These are phyloP conservation scores for Penaeus chinensis DNA, from an alignment of 1,140 invertebrate genomes.

Conservation along the genomic window DNA sequence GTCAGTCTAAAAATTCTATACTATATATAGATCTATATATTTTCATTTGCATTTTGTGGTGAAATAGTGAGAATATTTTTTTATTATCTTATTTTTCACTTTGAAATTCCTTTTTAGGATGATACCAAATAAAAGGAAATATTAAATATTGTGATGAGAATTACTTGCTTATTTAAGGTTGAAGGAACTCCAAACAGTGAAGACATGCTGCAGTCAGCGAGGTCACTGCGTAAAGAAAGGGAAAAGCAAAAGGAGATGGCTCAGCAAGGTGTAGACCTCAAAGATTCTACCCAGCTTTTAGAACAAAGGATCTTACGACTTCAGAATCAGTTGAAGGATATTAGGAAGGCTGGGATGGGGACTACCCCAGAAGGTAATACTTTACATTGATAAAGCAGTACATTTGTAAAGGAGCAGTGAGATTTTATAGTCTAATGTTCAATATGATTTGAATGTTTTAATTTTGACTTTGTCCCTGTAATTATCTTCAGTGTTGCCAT, in stretches of 20 bases:
- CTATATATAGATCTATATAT: neutral
- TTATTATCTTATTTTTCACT: too few relatives aligned
- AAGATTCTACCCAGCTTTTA: conserved; percentile 70
- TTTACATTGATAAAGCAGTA: neutral
- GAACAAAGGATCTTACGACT: conserved; percentile 73
- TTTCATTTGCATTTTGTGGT: neutral
- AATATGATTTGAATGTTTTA: too few relatives aligned
- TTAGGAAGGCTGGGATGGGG: conserved; percentile 71
- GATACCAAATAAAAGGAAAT: too few relatives aligned
- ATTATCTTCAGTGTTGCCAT: too few relatives aligned
- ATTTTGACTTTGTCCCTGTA: too few relatives aligned
- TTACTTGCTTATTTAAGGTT: conserved; percentile 5
- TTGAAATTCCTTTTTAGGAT: too few relatives aligned
- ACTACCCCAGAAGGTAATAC: conserved; percentile 72
- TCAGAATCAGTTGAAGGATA: conserved; percentile 73
- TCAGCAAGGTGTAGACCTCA: conserved; percentile 75
- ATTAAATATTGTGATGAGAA: too few relatives aligned
- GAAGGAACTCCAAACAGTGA: conserved; percentile 64
- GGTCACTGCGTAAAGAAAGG: conserved; percentile 77
- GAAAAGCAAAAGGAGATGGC: conserved; percentile 76
- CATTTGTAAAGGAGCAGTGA: neutral
- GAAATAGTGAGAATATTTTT: neutral
- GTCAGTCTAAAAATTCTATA: conserved; percentile 63
- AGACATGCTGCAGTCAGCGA: conserved; percentile 70
- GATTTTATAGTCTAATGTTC: neutral